A percentile compares a stretch with the other conserved stretches of the same genome.
Conservation (phyloP, 2,797 vertebrate species). For the Coregonus suidteri region DNA sequence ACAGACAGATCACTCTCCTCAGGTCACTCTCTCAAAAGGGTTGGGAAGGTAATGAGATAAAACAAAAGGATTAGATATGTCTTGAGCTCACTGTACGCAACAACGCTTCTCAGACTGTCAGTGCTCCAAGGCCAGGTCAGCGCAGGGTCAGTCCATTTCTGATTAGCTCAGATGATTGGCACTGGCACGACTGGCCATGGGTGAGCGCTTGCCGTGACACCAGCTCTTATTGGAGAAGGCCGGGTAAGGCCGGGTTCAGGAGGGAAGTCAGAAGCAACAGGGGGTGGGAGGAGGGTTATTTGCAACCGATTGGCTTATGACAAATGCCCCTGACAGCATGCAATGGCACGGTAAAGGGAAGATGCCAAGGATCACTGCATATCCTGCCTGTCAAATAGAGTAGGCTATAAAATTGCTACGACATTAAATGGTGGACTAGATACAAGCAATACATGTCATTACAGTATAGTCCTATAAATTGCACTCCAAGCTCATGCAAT, state of each 20-base stretch:
- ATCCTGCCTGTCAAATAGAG: background rate
- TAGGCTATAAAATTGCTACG: background rate
- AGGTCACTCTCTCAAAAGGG: constrained; percentile 27
- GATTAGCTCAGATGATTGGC: constrained; percentile 74
- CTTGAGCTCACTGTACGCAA: background rate
- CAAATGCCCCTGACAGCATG: constrained; percentile 64
- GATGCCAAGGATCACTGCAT: constrained; percentile 42
- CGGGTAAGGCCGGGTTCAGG: constrained; percentile 16
- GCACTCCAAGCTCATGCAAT: background rate
- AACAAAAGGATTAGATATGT: constrained; percentile 8
- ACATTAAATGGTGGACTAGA: background rate
- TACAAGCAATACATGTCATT: background rate
- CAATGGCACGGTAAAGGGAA: constrained; percentile 40
- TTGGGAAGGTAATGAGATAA: constrained; percentile 11
- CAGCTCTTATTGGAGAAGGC: constrained; percentile 68
- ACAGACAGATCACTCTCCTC: constrained; percentile 20
- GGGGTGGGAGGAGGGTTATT: constrained; percentile 60
- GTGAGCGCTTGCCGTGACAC: constrained; percentile 58
- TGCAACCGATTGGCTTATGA: constrained; percentile 71
- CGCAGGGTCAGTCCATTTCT: constrained; percentile 63
- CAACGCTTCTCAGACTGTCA: background rate
- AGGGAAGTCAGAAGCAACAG: constrained; percentile 60
- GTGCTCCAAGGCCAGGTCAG: constrained; percentile 56
- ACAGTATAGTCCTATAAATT: background rate
- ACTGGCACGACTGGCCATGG: constrained; percentile 59